Base-by-base conservation (phyloP, 2,888 invertebrate genomes). In the Drosophila ochracea region DNA sequence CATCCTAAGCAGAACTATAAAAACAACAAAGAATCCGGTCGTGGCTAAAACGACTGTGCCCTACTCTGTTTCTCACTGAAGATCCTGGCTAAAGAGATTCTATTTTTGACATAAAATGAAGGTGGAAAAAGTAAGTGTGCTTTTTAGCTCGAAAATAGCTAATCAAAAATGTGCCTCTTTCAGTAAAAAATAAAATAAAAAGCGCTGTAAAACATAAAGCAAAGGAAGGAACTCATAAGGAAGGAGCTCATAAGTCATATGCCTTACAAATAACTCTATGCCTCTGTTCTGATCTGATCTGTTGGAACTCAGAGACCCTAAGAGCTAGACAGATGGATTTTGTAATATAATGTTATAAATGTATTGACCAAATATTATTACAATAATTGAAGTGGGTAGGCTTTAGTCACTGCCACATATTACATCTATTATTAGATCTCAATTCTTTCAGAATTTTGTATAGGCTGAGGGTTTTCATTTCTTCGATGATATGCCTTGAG, bases 1-100 rank as follows among this genome's bases (percentile, higher is more conserved):
- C 25, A 41, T 16, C 39, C 69, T 52, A 63, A 76, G 70, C 70
- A 35, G 52, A 71, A 55, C 77, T 72, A 76, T 76, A 76, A 75
- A 67, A 53, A 33, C 25, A 31, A 52, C 9, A 25, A 19, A 1
- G n/a, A 57, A 9, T 35, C 13, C 7, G 4, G 4, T 16, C 21
- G 7, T 21, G 13, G 0, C 47, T 5, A 25, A 25, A 9, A 10
- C 33, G 39, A 39, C 39, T 28, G 5, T 1, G 28, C 2, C 19
- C 39, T n/a, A 39, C 55, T 39, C 39, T 57, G 28, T 39, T 31
- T n/a, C 28, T 30, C 19, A 30, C 4, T 0, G n/a, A 10, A 21
- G 37, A 6, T 6, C 5, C 16, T 6, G 37, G 19, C 10, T 0
- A 39, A 39, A 19, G 19, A 10, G 1, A 19, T 19, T 19, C 9